These are phyloP conservation scores for Glareola pratincola DNA, from an alignment of 2,113 vertebrate species.

Conservation along the genomic window DNA sequence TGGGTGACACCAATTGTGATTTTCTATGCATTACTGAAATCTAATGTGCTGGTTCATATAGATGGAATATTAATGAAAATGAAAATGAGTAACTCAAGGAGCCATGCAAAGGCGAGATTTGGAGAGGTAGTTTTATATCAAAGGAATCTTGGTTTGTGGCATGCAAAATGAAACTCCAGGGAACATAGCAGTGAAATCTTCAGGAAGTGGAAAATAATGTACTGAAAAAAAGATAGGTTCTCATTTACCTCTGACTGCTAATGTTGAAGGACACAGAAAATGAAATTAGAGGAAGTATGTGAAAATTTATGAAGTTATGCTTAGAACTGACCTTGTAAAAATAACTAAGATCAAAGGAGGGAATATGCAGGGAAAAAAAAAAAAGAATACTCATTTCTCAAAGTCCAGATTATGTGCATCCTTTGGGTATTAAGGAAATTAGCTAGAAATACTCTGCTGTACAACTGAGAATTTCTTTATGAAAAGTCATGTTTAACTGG, in stretches of 20 bases:
- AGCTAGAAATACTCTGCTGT: background rate
- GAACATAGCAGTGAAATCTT: background rate
- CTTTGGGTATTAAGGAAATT: conserved; percentile 42
- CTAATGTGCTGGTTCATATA: background rate
- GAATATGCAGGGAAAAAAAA: background rate
- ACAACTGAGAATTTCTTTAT: background rate
- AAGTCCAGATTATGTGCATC: conserved; percentile 35
- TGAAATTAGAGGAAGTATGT: background rate
- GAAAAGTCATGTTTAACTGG: background rate
- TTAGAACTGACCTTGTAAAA: conserved; percentile 25
- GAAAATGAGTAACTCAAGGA: background rate
- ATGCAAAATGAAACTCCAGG: background rate
- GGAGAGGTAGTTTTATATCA: background rate
- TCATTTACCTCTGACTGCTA: background rate
- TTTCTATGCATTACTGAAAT: background rate
- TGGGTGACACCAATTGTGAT: background rate
- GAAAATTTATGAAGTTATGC: background rate
- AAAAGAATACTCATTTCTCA: background rate
- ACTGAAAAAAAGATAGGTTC: background rate
- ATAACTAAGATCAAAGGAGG: conserved; percentile 14
- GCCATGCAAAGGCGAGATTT: background rate
- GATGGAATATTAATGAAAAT: background rate
- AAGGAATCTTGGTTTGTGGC: background rate
- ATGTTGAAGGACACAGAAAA: background rate
- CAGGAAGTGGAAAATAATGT: background rate